phyloP scores from a whole-genome alignment of 2,888 invertebrate genomes.

The Tyria jacobaeae region DNA sequence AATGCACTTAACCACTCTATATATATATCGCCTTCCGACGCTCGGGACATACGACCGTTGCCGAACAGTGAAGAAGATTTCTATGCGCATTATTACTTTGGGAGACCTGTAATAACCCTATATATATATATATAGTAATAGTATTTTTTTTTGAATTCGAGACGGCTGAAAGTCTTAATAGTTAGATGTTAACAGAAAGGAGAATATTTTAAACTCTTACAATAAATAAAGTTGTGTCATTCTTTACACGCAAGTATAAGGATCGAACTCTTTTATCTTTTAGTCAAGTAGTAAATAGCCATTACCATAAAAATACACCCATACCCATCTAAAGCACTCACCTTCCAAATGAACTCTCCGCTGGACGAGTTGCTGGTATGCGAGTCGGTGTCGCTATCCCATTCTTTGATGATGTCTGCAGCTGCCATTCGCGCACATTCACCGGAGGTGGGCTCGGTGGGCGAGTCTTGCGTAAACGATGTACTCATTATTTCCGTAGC shows the following conservation, averaged over 20 bases:
- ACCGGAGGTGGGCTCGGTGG: conserved; percentile 74
- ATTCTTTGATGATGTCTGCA: conserved; percentile 85
- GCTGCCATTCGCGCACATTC: conserved; percentile 71
- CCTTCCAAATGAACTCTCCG: conserved; percentile 94
- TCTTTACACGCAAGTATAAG: too few species aligned
- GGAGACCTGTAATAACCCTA: too few species aligned
- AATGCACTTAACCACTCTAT: too few species aligned
- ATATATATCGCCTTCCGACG: too few species aligned
- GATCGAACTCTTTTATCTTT: not conserved
- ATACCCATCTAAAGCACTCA: conserved; percentile 56
- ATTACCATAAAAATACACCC: not conserved
- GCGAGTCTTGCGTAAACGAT: conserved; percentile 81
- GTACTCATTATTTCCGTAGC: conserved; percentile 81
- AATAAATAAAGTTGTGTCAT: too few species aligned
- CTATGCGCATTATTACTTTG: too few species aligned
- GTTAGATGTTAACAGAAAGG: not conserved
- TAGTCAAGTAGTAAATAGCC: conserved; percentile 24
- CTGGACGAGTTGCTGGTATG: conserved; percentile 90
- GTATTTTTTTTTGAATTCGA: too few species aligned
- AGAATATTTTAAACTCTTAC: too few species aligned
- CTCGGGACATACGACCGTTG: too few species aligned
- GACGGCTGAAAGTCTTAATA: too few species aligned
- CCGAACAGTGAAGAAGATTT: too few species aligned
- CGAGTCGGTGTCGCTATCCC: conserved; percentile 89
- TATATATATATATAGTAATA: too few species aligned